These are phyloP conservation scores for Beris morrisii DNA, from an alignment of 2,888 invertebrate genomes.

Conservation along the genomic window DNA sequence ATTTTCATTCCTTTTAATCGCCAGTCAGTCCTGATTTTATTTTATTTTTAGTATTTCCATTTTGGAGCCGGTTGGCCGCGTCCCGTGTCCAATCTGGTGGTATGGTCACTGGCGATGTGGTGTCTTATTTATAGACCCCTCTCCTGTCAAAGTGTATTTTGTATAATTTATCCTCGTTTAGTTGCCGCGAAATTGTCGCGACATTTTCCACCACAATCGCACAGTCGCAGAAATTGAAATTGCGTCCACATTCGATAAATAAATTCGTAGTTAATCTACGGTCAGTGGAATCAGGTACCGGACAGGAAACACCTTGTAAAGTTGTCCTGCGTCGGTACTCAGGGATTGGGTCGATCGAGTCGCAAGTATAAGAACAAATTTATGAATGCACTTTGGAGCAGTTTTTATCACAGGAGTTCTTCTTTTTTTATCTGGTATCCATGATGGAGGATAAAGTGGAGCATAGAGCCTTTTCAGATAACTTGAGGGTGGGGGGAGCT, in stretches of 20 bases:
- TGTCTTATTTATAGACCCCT: conserved; percentile 31
- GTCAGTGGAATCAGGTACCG: conserved; percentile 27
- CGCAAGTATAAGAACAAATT: conserved; percentile 27
- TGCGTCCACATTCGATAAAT: conserved; percentile 25
- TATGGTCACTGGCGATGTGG: conserved; percentile 16
- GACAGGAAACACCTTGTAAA: conserved; percentile 31
- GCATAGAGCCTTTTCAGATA: conserved; percentile 13
- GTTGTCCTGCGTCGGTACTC: conserved; percentile 14
- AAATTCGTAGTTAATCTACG: conserved; percentile 29
- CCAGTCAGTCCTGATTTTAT: no score
- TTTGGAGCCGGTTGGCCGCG: no score
- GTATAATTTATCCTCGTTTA: conserved; percentile 32
- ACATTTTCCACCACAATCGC: conserved; percentile 24
- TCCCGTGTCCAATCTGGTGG: no score
- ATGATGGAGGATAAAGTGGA: conserved; percentile 9
- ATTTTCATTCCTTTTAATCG: conserved; percentile 8
- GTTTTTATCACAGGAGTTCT: conserved; percentile 21
- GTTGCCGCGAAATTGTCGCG: conserved; percentile 28
- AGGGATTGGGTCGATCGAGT: conserved; percentile 7
- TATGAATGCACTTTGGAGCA: conserved; percentile 29
- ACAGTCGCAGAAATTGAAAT: conserved; percentile 20
- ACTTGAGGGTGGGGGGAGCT: neutral
- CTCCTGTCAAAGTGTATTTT: conserved; percentile 32
- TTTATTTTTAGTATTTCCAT: no score
- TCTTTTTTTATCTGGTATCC: conserved; percentile 20